Base-by-base conservation (phyloP, 2,797 vertebrate genomes). In the Hapalemur alaotrensis region DNA sequence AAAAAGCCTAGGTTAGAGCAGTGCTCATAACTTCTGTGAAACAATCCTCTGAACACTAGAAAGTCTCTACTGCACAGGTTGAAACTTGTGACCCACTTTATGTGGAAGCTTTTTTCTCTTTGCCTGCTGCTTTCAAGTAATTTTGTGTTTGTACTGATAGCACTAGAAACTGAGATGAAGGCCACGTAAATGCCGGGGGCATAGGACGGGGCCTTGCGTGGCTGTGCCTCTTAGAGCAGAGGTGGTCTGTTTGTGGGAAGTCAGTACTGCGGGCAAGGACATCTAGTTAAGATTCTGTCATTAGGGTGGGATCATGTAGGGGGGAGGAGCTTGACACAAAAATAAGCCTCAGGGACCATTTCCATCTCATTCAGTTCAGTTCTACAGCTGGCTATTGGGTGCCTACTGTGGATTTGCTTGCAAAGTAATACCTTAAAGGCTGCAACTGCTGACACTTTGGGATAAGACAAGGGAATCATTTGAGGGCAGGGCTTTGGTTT, bases 121-220 rank as follows among this genome's bases (percentile, higher is more conserved):
- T 85, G 6, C 59, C 41, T 43, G 23, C 63, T 84, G 23, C 76
- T 95, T 92, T 95, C 17, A 48, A 10, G 50, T 50, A 43, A 43
- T 38, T 65, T 82, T 76, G 6, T 70, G 94, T 94, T 92, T 75
- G 52, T 70, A n/a, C 30, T 35, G 7, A 12, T 70, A 73, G 54
- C 11, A 69, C 69, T 65, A 94, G 89, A 92, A 89, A 63, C n/a
- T 50, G 32, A 95, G 48, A 59, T 41, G 73, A 92, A 89, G 18
- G 15, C n/a, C 10, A 69, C 57, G 35, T 83, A 35, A 83, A 69
- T 10, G 12, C 52, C 85, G 35, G 72, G 96, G 72, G 38, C 38
- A 54, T 10, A 35, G 32, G 17, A 32, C 54, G 12, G 59, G 81
- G 52, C 63, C 22, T 63, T 59, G 32, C 18, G 11, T 54, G 11